Conservation (phyloP, 2,113 vertebrate species). For the Urocynchramus pylzowi region DNA sequence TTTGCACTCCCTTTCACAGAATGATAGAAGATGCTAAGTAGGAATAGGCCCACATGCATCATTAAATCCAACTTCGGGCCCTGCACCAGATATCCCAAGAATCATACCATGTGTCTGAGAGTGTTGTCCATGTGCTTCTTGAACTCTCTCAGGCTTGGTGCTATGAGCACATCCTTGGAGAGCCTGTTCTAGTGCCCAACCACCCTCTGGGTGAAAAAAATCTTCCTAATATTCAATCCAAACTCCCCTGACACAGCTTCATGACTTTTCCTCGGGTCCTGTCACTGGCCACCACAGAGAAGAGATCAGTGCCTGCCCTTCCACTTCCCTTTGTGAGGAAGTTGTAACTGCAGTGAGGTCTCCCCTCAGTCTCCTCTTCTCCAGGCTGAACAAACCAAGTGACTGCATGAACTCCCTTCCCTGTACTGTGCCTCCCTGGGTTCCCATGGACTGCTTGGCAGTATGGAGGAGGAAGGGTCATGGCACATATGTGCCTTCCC, state of each 20-base stretch:
- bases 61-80: not conserved
- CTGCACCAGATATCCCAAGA: not conserved
- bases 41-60: not conserved
- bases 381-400: not conserved
- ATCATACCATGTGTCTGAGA: not conserved
- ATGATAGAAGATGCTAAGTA: not conserved
- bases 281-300: not conserved
- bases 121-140: not conserved
- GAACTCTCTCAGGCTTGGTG: not conserved
- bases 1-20: not conserved
- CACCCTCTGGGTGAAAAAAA: not conserved
- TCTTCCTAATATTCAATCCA: not conserved
- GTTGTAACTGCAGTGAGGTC: not conserved
- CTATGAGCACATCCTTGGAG: not conserved
- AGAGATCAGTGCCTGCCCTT: not conserved
- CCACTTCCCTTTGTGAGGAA: not conserved
- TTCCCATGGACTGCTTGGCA: not conserved
- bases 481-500: fast-evolving
- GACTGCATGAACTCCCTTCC: fast-evolving
- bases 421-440: fast-evolving
- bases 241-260: not conserved
- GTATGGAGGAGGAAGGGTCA: fast-evolving
- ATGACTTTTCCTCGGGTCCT: not conserved
- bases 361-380: not conserved
- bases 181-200: not conserved